Evolutionary conservation across 1,140 invertebrate genomes (phyloP).

Genomic region (Chionoecetes opilio): DNA sequence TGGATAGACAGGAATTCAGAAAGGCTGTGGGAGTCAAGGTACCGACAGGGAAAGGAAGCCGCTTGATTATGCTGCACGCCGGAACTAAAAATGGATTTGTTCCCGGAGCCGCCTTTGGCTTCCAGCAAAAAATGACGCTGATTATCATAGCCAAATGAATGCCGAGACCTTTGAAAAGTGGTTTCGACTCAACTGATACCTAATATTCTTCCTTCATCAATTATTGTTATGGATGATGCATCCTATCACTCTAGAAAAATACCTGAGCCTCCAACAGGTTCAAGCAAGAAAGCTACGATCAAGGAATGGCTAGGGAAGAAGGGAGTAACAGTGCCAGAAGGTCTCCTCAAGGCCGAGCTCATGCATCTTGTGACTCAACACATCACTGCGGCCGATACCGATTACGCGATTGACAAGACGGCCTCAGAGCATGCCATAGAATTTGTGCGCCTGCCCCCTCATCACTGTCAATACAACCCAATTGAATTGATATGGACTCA

Average conservation of each 20-base stretch:
- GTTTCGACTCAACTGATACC: slow-evolving; percentile 36
- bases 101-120: background rate
- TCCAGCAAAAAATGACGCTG: slow-evolving; percentile 14
- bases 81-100: slow-evolving; percentile 45
- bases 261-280: background rate
- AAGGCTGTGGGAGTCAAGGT: background rate
- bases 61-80: slow-evolving; percentile 38
- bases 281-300: slow-evolving; percentile 4
- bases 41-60: slow-evolving; percentile 6
- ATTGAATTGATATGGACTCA: slow-evolving; percentile 13
- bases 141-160: slow-evolving; percentile 36
- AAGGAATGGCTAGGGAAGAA: slow-evolving; percentile 30
- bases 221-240: slow-evolving; percentile 61
- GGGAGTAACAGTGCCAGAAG: background rate
- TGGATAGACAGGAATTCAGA: slow-evolving; percentile 34
- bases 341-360: background rate
- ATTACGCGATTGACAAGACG: slow-evolving; percentile 1
- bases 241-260: slow-evolving; percentile 43
- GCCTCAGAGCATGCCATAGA: background rate
- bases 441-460: slow-evolving; percentile 31
- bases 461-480: too few relatives aligned
- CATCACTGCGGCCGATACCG: background rate
- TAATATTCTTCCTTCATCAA: background rate
- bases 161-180: slow-evolving; percentile 35
- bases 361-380: background rate